Base-by-base conservation (phyloP, 1,140 invertebrate genomes). In the Mamestra configurata region DNA sequence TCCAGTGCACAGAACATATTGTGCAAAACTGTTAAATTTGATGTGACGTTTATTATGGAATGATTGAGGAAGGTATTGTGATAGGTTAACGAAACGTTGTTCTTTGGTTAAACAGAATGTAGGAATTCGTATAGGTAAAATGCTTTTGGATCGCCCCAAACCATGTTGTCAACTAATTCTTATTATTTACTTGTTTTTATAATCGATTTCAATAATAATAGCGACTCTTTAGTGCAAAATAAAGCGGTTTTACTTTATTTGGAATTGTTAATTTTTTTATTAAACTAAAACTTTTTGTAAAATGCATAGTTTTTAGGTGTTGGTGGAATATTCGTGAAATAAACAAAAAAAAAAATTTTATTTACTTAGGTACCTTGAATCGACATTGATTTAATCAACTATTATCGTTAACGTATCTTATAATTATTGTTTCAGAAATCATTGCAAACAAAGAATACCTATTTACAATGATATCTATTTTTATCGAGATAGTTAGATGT, bases 11-110 rank as follows among this genome's bases (percentile, higher is more conserved):
- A 76, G 70, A 57, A 77, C 49, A 57, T 80, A 77, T 84, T 68
- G 81, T 73, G 53, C 27, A 43, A 71, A 51, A 80, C 55, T 88
- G 83, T 89, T 70, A 85, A 89, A 92, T 90, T 84, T 72, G 84
- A 90, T 92, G 80, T 92, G 90, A 94, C 89, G 79, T 89, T 88
- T 80, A 88, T 59, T 79, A 78, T 83, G 66, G 6, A 57, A 57
- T 40, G 71, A 35, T 43, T 24, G 66, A 57, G 57, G 59, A 49
- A 77, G 20, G 43, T 72, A 37, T 72, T 49, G 55, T 77, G 37
- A 7, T 46, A 1, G n/a, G n/a, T 18, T 51, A 64, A 53, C 49
- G 40, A 37, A 77, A 77, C 27, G 55, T 61, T 22, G 46, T 18
- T 70, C 13, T 24, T 24, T 43, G 31, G 59, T 37, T 35, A 61